Percentiles rank a stretch among this genome's conserved stretches.
Conservation (phyloP, 2,797 vertebrate species). For the Chrysocyon brachyurus region DNA sequence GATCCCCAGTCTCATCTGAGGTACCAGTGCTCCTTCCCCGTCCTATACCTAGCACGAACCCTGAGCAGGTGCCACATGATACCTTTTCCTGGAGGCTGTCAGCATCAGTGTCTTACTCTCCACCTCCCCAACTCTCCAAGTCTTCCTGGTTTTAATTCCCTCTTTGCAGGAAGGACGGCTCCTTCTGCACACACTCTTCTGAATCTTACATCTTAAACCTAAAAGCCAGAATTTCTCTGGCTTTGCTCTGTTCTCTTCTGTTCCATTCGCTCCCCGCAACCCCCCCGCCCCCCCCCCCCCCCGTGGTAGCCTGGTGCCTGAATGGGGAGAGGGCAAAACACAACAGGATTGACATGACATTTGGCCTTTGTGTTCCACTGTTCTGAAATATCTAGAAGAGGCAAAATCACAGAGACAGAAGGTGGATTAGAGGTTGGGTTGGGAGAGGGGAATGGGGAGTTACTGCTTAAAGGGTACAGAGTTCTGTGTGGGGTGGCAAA, state of each 20-base stretch:
- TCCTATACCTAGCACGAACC: neutral
- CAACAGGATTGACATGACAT: neutral
- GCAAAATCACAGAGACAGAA: neutral
- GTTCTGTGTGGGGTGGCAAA: neutral
- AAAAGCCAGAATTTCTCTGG: neutral
- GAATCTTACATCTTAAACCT: neutral
- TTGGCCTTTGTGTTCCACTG: neutral
- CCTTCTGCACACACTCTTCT: neutral
- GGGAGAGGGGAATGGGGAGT: no score
- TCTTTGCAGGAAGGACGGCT: neutral
- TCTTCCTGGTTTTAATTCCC: neutral
- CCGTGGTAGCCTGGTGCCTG: neutral
- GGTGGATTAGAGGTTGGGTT: neutral
- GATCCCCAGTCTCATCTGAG: neutral
- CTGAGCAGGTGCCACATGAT: accelerated
- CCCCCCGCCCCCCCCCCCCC: accelerated
- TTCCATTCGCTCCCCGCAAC: accelerated
- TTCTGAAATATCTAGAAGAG: no score
- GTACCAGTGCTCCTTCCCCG: neutral
- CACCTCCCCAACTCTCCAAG: neutral
- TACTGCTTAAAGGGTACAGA: neutral
- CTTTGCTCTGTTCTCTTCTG: neutral
- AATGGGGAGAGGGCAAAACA: neutral
- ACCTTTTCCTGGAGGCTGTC: neutral
- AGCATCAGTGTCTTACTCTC: neutral